Conservation (phyloP, 2,113 vertebrate genomes). For the Bungarus multicinctus region DNA sequence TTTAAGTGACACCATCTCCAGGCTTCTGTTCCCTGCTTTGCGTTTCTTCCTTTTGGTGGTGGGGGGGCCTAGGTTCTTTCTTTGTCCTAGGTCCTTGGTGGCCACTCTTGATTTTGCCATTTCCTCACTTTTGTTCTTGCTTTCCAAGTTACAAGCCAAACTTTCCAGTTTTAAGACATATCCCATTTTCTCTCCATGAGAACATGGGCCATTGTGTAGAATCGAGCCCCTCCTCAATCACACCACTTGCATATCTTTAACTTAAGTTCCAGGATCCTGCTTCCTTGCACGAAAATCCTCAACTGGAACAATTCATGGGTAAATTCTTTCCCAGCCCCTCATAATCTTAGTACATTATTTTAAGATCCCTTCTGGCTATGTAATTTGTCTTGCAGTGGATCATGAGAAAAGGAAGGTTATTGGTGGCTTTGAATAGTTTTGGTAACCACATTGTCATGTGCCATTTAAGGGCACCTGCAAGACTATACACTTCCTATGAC, state of each 20-base stretch:
- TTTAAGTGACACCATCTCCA: not conserved
- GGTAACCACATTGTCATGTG: not conserved
- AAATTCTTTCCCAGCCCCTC: not conserved
- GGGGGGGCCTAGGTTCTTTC: not conserved
- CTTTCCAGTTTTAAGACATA: not conserved
- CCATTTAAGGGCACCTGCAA: not conserved
- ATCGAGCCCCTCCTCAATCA: not conserved
- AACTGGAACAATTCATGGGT: not conserved
- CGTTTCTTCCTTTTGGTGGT: not conserved
- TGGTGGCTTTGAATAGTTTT: not conserved
- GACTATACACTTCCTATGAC: not conserved
- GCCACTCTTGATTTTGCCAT: not conserved
- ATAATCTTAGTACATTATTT: not conserved
- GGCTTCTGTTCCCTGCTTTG: not conserved
- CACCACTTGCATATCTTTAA: not conserved
- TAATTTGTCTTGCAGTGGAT: not conserved
- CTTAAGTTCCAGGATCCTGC: not conserved
- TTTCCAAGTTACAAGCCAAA: not conserved
- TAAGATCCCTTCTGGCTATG: not conserved
- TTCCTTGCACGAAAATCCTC: not conserved
- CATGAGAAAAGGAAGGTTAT: not conserved
- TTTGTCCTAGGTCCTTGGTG: not conserved
- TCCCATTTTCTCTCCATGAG: not conserved
- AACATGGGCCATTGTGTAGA: not conserved
- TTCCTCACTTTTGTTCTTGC: not conserved